Evolutionary conservation across 2,113 vertebrate genomes (phyloP), one percentile per base, ranked within the genome.

Genomic region (Sceloporus tristichus): DNA sequence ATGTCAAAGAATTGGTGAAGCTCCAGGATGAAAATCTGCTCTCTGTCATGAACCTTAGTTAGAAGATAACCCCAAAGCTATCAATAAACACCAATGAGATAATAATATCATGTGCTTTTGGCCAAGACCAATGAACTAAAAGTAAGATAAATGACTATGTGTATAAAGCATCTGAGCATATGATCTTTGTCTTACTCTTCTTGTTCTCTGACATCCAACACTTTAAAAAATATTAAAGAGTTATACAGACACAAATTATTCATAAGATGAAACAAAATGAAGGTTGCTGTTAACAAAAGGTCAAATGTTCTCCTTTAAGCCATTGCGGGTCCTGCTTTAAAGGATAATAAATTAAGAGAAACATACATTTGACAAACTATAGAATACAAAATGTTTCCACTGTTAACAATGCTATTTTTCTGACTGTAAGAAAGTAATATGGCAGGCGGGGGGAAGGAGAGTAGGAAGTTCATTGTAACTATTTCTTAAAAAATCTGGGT

Each of bases 221-320:
- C 86, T 87, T 89, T 78, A 92, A 92, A 89, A 96, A 96, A 94
- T 97, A 97, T 48, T 48, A 48, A 48, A 48, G 95, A 92, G 95
- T 96, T 95, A 94, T 92, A 92, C 91, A 95, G 96, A 96, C 95
- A 94, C 62, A 95, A 91, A 95, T 94, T 94, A 94, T 95, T 95
- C 93, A 95, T 93, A 91, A 91, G 94, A 85, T 94, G 92, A 93
- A 94, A 71, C 88, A 94, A 95, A 96, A 96, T 94, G 89, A 87
- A 95, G 93, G 94, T 93, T 97, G 96, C 97, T 95, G 97, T 97
- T 96, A 96, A 95, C 86, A 95, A 97, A 97, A 97, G 96, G 96
- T 97, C 96, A 96, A 91, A 91, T 95, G 93, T 96, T 94, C 90
- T 94, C 92, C 92, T 90, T 90, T 90, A 95, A 97, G 94, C 95